Evolutionary conservation across 2,888 invertebrate species (phyloP).

Genomic region (Apamea sordens): DNA sequence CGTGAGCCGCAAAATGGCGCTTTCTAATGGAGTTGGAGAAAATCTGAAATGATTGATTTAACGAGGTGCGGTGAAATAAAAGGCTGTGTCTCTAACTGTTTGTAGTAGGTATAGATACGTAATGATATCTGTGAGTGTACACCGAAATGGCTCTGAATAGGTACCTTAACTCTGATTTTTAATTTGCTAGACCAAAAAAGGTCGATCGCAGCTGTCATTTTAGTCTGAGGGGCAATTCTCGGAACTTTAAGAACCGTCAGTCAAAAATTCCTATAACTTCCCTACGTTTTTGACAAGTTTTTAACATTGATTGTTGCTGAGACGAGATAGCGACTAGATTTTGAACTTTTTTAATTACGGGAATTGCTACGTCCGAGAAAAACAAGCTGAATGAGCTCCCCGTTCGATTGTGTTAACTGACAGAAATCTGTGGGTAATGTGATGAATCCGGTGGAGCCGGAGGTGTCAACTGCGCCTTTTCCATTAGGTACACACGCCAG

Average conservation of each 20-base stretch:
- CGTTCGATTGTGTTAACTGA: background rate
- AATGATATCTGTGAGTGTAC: background rate
- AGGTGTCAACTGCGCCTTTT: too few relatives aligned
- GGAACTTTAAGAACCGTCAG: too few relatives aligned
- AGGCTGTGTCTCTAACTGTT: background rate
- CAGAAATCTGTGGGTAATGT: constrained; percentile 10
- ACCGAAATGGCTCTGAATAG: background rate
- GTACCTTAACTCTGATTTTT: too few relatives aligned
- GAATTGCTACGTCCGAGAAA: background rate
- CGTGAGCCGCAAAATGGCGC: constrained; percentile 46
- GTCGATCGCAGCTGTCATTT: too few relatives aligned
- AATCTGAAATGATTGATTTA: constrained; percentile 49
- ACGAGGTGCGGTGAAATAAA: constrained; percentile 6
- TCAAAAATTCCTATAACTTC: too few relatives aligned
- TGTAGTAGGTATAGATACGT: background rate
- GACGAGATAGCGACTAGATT: too few relatives aligned
- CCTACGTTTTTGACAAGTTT: too few relatives aligned
- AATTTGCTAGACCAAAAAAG: too few relatives aligned
- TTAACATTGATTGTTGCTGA: too few relatives aligned
- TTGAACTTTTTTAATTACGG: too few relatives aligned
- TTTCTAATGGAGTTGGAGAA: constrained; percentile 62
- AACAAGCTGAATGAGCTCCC: constrained; percentile 6
- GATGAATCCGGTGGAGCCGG: background rate
- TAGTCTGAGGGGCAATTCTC: too few relatives aligned
- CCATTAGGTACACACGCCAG: too few relatives aligned